Percentiles rank a stretch among this genome's conserved stretches.
Evolutionary conservation across 1,140 invertebrate species (phyloP).

Genomic region (Gryon sp.): DNA sequence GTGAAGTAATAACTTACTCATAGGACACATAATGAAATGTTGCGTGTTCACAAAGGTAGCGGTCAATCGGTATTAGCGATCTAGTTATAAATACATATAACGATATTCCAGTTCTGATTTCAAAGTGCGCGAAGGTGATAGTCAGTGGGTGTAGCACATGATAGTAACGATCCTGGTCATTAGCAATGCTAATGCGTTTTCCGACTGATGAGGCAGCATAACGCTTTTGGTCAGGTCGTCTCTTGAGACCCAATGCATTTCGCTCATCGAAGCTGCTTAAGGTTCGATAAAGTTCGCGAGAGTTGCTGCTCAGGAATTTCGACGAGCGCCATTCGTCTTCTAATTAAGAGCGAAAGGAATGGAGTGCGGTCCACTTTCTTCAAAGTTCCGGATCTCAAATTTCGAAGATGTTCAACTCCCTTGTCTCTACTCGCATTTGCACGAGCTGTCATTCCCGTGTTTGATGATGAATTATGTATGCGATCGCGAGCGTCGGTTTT

Average conservation of each 20-base stretch:
- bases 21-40: no score
- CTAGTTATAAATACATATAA: conserved; percentile 55
- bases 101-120: conserved; percentile 40
- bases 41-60: conserved; percentile 4
- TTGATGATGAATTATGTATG: conserved; percentile 57
- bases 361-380: conserved; percentile 39
- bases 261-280: conserved; percentile 53
- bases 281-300: conserved; percentile 57
- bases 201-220: conserved; percentile 72
- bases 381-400: conserved; percentile 36
- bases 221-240: conserved; percentile 56
- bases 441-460: conserved; percentile 31
- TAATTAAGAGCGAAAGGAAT: conserved; percentile 65
- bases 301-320: conserved; percentile 62
- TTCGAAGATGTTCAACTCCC: conserved; percentile 42
- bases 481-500: conserved; percentile 40
- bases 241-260: conserved; percentile 55
- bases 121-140: conserved; percentile 42
- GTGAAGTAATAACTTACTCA: no score
- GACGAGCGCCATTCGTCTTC: conserved; percentile 61
- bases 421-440: conserved; percentile 36
- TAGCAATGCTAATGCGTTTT: conserved; percentile 76
- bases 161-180: conserved; percentile 73
- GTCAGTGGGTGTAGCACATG: conserved; percentile 62
- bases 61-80: conserved; percentile 26